Conservation (phyloP, 2,113 vertebrate species). For the Agapornis roseicollis region DNA sequence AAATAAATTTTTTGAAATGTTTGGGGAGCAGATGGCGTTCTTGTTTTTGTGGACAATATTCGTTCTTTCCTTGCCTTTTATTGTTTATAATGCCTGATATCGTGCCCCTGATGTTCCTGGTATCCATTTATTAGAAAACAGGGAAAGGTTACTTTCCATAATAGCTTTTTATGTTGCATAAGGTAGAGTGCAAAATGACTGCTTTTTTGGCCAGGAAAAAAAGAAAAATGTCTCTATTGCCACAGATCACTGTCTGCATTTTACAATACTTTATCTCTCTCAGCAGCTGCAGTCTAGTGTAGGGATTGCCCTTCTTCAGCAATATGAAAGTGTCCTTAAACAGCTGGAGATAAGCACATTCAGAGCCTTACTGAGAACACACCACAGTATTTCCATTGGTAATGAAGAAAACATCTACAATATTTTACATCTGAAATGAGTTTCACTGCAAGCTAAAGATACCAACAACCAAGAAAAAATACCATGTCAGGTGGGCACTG, state of each 20-base stretch:
- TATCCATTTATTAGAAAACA: conserved; percentile 2
- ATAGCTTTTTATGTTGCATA: background rate
- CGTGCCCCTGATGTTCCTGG: background rate
- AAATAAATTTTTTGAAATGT: conserved; percentile 15
- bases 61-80: background rate
- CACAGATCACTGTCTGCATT: conserved; percentile 7
- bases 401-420: background rate
- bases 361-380: background rate
- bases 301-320: conserved; percentile 8
- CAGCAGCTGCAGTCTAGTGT: background rate
- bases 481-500: background rate
- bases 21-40: background rate
- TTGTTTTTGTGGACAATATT: background rate
- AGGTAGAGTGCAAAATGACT: background rate
- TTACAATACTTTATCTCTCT: background rate
- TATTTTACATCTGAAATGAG: conserved; percentile 1
- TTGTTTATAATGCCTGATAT: background rate
- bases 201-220: conserved; percentile 8
- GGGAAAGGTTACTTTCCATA: background rate
- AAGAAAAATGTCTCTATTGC: background rate
- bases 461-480: background rate
- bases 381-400: background rate
- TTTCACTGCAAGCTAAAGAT: conserved; percentile 15
- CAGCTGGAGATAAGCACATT: background rate
- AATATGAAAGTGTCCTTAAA: background rate